Percentiles rank a stretch among this genome's conserved stretches.
These are phyloP conservation scores for Phenganax subtilis DNA, from an alignment of 92 coral and sea anemone species.

Conservation along the genomic window DNA sequence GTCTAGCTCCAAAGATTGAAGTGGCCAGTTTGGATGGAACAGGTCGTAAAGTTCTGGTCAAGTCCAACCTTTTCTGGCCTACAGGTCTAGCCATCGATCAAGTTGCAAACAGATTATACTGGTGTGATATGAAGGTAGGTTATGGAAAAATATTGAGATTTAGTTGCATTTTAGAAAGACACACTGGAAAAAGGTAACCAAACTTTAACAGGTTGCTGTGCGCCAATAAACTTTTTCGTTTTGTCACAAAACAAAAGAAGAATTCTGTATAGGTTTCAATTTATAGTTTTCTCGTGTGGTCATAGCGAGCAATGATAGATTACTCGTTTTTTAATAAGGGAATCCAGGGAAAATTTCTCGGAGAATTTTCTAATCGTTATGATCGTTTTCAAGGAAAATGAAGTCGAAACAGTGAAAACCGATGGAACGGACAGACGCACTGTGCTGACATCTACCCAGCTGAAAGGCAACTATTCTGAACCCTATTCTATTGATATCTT, in stretches of 20 bases:
- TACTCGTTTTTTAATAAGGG: too few relatives aligned
- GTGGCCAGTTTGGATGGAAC: constrained; percentile 71
- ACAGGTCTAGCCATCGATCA: constrained; percentile 70
- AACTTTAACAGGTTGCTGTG: too few relatives aligned
- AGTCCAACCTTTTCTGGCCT: constrained; percentile 61
- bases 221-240: too few relatives aligned
- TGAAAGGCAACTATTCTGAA: constrained; percentile 27
- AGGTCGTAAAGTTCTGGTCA: constrained; percentile 53
- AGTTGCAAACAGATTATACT: constrained; percentile 59
- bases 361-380: too few relatives aligned
- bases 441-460: constrained; percentile 37
- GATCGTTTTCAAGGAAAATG: constrained; percentile 35
- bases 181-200: too few relatives aligned
- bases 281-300: too few relatives aligned
- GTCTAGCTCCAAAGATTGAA: constrained; percentile 66
- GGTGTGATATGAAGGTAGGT: constrained; percentile 58
- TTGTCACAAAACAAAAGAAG: too few relatives aligned
- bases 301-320: too few relatives aligned
- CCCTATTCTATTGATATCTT: constrained; percentile 73
- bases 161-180: too few relatives aligned
- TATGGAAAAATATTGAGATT: too few relatives aligned
- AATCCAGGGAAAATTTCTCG: too few relatives aligned
- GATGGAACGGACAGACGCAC: constrained; percentile 60
- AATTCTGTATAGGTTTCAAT: too few relatives aligned
- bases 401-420: constrained; percentile 53